These are phyloP conservation scores for Urocitellus parryii DNA, from an alignment of 2,113 vertebrate species.

Conservation along the genomic window DNA sequence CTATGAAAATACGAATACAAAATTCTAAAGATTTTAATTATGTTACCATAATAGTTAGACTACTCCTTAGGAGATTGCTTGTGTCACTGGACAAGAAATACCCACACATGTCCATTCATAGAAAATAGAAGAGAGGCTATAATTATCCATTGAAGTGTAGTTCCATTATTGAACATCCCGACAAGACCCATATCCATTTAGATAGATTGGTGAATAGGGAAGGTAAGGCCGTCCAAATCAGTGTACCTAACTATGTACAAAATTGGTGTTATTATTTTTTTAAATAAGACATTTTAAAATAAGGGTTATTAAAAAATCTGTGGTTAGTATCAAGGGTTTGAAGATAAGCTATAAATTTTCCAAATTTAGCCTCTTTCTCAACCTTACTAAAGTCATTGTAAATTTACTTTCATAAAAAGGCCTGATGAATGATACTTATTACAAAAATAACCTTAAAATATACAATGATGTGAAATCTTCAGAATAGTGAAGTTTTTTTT, in stretches of 20 bases:
- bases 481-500: not conserved
- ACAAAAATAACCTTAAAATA: not conserved
- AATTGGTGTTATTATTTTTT: not conserved
- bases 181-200: not conserved
- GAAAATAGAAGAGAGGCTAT: not conserved
- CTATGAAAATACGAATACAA: not conserved
- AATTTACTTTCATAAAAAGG: not conserved
- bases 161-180: not conserved
- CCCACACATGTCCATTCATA: rapidly evolving
- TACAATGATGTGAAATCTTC: not conserved
- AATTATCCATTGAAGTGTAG: not conserved
- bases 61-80: not conserved
- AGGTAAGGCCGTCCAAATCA: not conserved
- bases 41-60: not conserved
- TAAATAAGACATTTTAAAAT: not conserved
- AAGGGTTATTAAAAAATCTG: not conserved
- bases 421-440: not conserved
- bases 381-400: not conserved
- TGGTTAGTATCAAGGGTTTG: not conserved
- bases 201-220: not conserved
- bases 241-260: not conserved
- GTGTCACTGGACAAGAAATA: not conserved
- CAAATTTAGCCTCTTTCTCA: not conserved
- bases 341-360: not conserved
- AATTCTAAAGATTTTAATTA: constrained; percentile 6